Conservation (phyloP, 2,797 vertebrate species). For the Crocodylus rhombifer region DNA sequence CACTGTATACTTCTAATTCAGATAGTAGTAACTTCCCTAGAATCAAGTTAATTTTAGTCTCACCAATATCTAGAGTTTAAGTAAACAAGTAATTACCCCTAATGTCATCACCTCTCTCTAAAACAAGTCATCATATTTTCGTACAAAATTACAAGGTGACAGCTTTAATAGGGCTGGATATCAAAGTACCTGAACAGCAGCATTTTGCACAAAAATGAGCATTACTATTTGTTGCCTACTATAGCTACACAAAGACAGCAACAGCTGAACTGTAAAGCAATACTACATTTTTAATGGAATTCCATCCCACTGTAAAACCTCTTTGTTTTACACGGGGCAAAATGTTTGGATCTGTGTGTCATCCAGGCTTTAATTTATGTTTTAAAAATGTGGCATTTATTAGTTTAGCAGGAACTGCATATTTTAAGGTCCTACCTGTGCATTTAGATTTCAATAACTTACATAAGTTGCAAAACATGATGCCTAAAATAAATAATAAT, state of each 20-base stretch:
- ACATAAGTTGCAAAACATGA: not conserved
- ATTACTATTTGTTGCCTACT: not conserved
- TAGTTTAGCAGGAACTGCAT: not conserved
- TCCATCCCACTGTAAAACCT: not conserved
- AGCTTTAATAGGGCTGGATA: not conserved
- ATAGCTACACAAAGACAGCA: not conserved
- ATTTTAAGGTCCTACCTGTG: not conserved
- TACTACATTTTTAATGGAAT: not conserved
- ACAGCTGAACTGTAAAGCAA: not conserved
- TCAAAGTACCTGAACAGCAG: not conserved
- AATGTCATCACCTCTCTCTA: not conserved
- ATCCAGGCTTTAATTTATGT: conserved; percentile 3
- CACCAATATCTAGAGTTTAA: not conserved
- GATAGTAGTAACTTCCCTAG: not conserved
- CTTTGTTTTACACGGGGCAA: not conserved
- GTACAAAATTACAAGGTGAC: not conserved
- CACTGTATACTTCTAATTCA: not conserved
- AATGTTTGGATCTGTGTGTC: not conserved
- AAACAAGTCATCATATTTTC: not conserved
- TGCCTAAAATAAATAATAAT: not conserved
- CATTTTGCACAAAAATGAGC: not conserved
- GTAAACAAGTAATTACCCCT: not conserved
- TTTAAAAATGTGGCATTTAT: not conserved
- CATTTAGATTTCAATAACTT: not conserved
- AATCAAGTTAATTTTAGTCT: not conserved